Base-by-base conservation (phyloP, 2,113 vertebrate species). In the Anarhynchus alexandrinus region DNA sequence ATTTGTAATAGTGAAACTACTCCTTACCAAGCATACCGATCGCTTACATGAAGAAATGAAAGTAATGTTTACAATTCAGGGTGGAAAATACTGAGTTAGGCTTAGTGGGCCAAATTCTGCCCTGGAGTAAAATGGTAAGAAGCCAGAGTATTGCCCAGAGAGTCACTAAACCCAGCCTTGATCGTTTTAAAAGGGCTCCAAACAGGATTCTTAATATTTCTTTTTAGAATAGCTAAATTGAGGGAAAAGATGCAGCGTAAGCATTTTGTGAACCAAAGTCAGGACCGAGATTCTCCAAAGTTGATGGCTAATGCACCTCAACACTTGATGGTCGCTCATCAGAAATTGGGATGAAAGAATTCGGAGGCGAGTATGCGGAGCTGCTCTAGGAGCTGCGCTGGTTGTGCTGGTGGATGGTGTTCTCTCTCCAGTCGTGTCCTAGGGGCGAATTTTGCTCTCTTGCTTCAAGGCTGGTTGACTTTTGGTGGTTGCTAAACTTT, bases 1-100 rank as follows among this genome's bases (percentile, higher is more conserved):
- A 94, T 96, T 97, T 96, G 78, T 96, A 85, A 96, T 96, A 94
- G 27, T 96, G 93, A 96, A 98, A 96, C 80, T 87, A 26, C 42
- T 88, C 55, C 82, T 96, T 91, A 30, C 38, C 55, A 70, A 55
- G 83, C 57, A 54, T 42, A 70, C 38, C 69, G 74, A 5, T 72
- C 42, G 20, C 51, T 57, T 84, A 25, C 26, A 43, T 76, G 64
- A 93, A 76, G 86, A 92, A 88, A 80, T 91, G n/a, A 85, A 86
- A 93, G 77, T 61, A 27, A 11, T 81, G 42, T 86, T 94, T 86
- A 58, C 43, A 67, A 6, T 52, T 91, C 52, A 79, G 62, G 18
- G 32, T 73, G 10, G 47, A 90, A 87, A 73, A 87, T 42, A 88
- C 29, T 13, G 42, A 43, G 7, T 61, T 84, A 49, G 59, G 11